Evolutionary conservation across 2,113 vertebrate species (phyloP).

Genomic region (Saccopteryx leptura): DNA sequence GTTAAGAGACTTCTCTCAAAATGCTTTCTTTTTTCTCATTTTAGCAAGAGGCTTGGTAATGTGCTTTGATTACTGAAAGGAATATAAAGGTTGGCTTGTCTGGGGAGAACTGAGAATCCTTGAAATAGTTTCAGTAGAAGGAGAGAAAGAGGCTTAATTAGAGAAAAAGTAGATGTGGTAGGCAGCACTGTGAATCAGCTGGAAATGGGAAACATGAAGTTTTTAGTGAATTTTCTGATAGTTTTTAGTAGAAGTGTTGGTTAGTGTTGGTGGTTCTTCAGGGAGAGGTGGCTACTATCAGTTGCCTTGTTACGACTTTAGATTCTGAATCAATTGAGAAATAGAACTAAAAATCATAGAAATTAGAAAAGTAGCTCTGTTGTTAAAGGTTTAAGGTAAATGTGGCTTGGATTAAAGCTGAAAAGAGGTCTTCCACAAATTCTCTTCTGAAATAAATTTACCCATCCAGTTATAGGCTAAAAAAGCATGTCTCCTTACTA

Average conservation of each 20-base stretch:
- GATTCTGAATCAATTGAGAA: conserved; percentile 52
- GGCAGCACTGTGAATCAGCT: neutral
- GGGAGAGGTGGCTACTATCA: neutral
- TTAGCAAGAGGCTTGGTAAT: neutral
- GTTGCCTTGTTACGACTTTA: neutral
- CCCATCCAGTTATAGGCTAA: neutral
- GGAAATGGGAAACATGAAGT: conserved; percentile 9
- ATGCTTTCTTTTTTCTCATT: neutral
- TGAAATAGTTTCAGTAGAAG: conserved; percentile 15
- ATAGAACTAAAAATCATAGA: neutral
- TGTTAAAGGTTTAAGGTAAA: conserved; percentile 43
- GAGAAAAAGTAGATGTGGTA: neutral
- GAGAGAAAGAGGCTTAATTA: neutral
- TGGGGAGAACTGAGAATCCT: neutral
- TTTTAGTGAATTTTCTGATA: conserved; percentile 17
- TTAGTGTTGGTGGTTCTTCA: conserved; percentile 25
- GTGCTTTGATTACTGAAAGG: neutral
- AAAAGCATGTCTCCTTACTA: neutral
- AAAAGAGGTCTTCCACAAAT: neutral
- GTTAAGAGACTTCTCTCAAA: neutral
- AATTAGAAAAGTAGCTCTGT: neutral
- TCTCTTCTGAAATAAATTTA: conserved; percentile 34
- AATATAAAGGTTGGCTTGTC: neutral
- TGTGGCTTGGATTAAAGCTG: neutral
- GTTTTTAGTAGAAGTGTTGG: neutral